Evolutionary conservation across 2,888 invertebrate genomes (phyloP).

Genomic region (Octodonta nipae): DNA sequence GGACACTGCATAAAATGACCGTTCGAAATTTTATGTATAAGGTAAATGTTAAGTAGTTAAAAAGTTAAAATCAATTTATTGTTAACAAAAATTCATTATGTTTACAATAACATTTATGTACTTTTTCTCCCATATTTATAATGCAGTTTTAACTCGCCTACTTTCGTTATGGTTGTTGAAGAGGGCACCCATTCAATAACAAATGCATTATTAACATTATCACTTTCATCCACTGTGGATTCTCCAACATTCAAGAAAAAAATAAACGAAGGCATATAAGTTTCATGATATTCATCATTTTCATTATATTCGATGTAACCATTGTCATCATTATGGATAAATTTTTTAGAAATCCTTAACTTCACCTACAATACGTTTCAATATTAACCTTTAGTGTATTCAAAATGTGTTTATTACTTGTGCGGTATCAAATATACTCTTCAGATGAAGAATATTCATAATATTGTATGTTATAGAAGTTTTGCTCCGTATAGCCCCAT

Average conservation of each 20-base stretch:
- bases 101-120: conserved; percentile 17
- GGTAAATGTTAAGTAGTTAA: too few species aligned
- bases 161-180: conserved; percentile 51
- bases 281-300: conserved; percentile 26
- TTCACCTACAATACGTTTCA: conserved; percentile 37
- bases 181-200: conserved; percentile 67
- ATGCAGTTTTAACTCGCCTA: conserved; percentile 57
- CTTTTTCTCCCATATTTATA: conserved; percentile 56
- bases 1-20: too few species aligned
- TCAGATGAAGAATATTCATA: conserved; percentile 54
- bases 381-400: neutral
- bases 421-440: conserved; percentile 58
- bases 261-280: conserved; percentile 24
- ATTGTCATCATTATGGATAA: conserved; percentile 47
- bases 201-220: conserved; percentile 45
- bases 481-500: conserved; percentile 37
- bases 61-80: too few species aligned
- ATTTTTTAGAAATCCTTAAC: conserved; percentile 49
- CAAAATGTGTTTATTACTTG: conserved; percentile 32
- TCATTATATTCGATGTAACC: conserved; percentile 35
- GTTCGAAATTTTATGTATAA: too few species aligned
- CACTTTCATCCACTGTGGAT: conserved; percentile 30
- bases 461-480: conserved; percentile 55
- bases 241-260: conserved; percentile 38
- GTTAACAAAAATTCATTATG: too few species aligned